Evolutionary conservation across 2,888 invertebrate species (phyloP).

Genomic region (Aromia moschata): DNA sequence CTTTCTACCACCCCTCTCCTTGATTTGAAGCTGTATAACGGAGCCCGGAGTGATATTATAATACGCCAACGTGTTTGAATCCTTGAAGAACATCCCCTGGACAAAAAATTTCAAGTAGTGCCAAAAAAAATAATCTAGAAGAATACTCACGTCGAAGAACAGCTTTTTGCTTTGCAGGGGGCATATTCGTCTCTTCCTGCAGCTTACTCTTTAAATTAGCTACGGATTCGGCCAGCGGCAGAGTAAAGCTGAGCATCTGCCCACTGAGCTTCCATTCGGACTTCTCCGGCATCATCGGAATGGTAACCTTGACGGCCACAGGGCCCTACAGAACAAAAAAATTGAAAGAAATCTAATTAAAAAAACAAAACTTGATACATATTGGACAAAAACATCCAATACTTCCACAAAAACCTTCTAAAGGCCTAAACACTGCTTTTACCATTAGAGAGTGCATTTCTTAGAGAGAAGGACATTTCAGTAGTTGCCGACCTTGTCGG

Average conservation of each 20-base stretch:
- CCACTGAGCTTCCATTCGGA: slow-evolving; percentile 96
- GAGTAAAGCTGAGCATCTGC: slow-evolving; percentile 80
- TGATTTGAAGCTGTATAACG: slow-evolving; percentile 87
- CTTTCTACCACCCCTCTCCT: slow-evolving; percentile 97
- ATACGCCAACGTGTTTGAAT: slow-evolving; percentile 92
- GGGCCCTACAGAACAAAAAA: slow-evolving; percentile 67
- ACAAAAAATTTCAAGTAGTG: slow-evolving; percentile 55
- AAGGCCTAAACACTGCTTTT: too few relatives aligned
- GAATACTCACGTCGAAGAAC: slow-evolving; percentile 81
- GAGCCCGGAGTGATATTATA: slow-evolving; percentile 92
- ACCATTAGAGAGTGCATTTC: too few relatives aligned
- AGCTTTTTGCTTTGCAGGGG: slow-evolving; percentile 97
- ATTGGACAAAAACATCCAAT: too few relatives aligned
- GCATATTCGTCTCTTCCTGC: slow-evolving; percentile 88
- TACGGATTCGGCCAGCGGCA: slow-evolving; percentile 83
- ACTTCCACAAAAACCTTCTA: too few relatives aligned
- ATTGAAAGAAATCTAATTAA: not conserved
- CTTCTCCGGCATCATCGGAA: slow-evolving; percentile 88
- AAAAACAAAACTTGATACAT: too few relatives aligned
- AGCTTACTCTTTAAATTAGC: slow-evolving; percentile 88
- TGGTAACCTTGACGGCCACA: slow-evolving; percentile 82
- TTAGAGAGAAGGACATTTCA: too few relatives aligned
- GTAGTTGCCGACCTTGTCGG: too few relatives aligned
- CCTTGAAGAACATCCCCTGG: slow-evolving; percentile 98
- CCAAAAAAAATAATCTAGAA: too few relatives aligned